These are phyloP conservation scores for Chaetophractus vellerosus DNA, from an alignment of 2,797 vertebrate genomes.

Conservation along the genomic window DNA sequence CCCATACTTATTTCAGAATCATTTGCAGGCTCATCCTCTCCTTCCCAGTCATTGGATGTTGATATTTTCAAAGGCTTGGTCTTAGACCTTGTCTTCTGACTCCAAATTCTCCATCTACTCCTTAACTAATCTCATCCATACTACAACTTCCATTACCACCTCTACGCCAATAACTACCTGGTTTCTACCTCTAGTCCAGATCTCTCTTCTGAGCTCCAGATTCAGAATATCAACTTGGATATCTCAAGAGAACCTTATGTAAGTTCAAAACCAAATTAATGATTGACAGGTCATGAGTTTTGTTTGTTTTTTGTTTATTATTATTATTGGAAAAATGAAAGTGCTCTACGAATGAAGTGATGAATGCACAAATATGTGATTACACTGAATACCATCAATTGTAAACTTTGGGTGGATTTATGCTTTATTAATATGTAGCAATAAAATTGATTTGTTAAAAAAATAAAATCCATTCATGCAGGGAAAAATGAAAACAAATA, in stretches of 20 bases:
- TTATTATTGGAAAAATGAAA: no score
- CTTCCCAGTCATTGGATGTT: background rate
- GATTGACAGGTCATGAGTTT: no score
- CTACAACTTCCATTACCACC: background rate
- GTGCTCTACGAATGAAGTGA: no score
- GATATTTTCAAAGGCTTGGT: background rate
- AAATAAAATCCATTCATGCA: no score
- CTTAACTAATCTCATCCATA: background rate
- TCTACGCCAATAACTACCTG: background rate
- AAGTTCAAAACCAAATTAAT: conserved; percentile 1
- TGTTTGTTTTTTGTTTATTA: no score
- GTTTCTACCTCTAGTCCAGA: background rate
- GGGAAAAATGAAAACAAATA: background rate
- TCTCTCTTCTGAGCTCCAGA: background rate
- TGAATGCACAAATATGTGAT: no score
- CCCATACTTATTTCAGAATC: background rate
- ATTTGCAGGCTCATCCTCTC: background rate
- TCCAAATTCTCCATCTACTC: background rate
- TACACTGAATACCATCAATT: no score
- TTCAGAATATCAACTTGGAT: background rate
- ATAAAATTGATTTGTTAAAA: no score
- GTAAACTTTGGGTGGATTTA: no score
- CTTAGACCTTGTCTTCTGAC: background rate
- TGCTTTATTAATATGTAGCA: no score
- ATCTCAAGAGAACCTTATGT: background rate